These are phyloP conservation scores for Halichoeres trimaculatus DNA, from an alignment of 2,113 vertebrate species.

Conservation along the genomic window DNA sequence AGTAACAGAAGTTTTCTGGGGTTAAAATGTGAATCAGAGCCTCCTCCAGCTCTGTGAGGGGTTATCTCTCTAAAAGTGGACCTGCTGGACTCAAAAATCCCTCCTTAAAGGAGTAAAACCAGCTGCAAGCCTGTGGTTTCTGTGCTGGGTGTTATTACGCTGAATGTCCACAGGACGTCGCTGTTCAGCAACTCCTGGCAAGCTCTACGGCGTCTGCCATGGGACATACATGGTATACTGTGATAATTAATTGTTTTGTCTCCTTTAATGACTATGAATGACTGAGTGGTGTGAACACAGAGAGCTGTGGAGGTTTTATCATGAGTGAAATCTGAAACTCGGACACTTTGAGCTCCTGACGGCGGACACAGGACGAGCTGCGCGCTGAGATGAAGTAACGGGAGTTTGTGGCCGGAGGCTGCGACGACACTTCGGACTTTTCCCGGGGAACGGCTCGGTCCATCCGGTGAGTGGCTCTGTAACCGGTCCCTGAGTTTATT, in stretches of 20 bases:
- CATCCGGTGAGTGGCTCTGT: conserved; percentile 54
- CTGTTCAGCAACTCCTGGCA: neutral
- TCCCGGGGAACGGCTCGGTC: conserved; percentile 25
- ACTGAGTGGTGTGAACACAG: too few species aligned
- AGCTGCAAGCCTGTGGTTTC: too few species aligned
- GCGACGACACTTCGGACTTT: conserved; percentile 53
- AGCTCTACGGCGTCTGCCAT: conserved; percentile 51
- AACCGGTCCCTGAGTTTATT: conserved; percentile 11
- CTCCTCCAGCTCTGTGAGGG: too few species aligned
- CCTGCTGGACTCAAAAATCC: too few species aligned
- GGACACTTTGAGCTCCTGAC: neutral
- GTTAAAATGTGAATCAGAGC: too few species aligned
- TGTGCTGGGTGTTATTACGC: neutral
- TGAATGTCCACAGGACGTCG: conserved; percentile 35
- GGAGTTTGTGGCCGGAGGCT: conserved; percentile 23
- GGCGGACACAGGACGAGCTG: neutral
- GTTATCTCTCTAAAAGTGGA: too few species aligned
- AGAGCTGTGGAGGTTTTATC: too few species aligned
- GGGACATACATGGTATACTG: conserved; percentile 29
- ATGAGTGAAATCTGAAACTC: rapidly evolving
- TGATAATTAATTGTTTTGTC: neutral
- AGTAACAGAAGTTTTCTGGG: too few species aligned
- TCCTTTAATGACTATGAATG: neutral
- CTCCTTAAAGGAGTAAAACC: too few species aligned
- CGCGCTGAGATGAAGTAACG: conserved; percentile 24